Base-by-base conservation (phyloP, 2,797 vertebrate genomes). In the Knipowitschia caucasica region DNA sequence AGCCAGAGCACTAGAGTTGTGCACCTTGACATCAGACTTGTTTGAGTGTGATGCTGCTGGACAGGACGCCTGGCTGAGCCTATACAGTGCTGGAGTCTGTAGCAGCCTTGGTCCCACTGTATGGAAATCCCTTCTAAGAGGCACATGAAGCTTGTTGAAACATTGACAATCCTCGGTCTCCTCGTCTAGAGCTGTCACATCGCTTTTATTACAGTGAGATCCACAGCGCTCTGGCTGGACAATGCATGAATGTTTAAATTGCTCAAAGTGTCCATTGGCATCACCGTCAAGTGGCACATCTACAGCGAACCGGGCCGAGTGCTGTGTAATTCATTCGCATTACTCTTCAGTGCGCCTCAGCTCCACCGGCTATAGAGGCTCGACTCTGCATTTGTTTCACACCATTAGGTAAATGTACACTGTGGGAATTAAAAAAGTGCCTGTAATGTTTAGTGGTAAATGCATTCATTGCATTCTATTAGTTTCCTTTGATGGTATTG, bases 231-330 rank as follows among this genome's bases (percentile, higher is more conserved):
- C 66, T 75, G 80, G 85, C 82, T 83, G 89, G 91, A 93, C 90
- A 92, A 91, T 91, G 81, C 90, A 90, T 83, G 85, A 92, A 92
- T 92, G 90, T 92, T 91, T 92, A 93, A 93, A 92, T 92, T 91
- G 88, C 90, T 89, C 79, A 72, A 80, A 83, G 84, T 81, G 91
- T 92, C 92, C 89, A 86, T 87, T 78, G 85, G 86, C 84, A 92
- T 94, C 91, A 93, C 46, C 83, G 52, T 93, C 91, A 91, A 88
- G 82, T 80, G 78, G 78, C 80, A 75, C 84, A 89, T 90, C 85
- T 75, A 85, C 89, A 87, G 69, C 82, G 75, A 75, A 56, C 57
- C 63, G 67, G 61, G 69, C 68, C 70, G 68, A 80, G 70, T 51
- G 62, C 77, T 82, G 80, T 79, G 64, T 68, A 71, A 83, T 81